A percentile compares a stretch with the other conserved stretches of the same genome.
phyloP scores from a whole-genome alignment of 2,113 vertebrate genomes.

The Tangachromis dhanisi region DNA sequence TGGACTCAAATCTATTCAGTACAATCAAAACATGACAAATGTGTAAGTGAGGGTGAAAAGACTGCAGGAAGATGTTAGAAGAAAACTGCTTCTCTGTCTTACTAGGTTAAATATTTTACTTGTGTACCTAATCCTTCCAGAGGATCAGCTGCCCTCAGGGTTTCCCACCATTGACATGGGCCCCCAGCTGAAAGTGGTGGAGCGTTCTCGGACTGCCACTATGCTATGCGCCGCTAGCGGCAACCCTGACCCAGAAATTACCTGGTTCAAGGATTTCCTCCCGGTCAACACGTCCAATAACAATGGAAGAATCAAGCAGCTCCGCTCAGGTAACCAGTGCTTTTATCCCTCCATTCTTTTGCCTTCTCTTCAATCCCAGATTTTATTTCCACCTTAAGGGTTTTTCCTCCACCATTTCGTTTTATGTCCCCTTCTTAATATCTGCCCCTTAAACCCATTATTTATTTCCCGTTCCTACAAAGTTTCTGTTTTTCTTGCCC shows the following conservation, averaged over 20 bases:
- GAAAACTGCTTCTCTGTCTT: background rate
- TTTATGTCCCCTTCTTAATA: conserved; percentile 3
- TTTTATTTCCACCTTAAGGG: conserved; percentile 11
- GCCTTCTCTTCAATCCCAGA: background rate
- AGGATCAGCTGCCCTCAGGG: conserved; percentile 94
- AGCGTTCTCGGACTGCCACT: conserved; percentile 96
- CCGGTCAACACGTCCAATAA: conserved; percentile 95
- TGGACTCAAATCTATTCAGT: background rate
- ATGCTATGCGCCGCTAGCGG: conserved; percentile 98
- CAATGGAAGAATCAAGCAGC: conserved; percentile 95
- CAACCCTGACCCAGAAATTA: conserved; percentile 97
- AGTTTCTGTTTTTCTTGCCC: conserved; percentile 29
- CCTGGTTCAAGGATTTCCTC: conserved; percentile 99
- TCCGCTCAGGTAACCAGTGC: conserved; percentile 87
- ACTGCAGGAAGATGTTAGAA: background rate
- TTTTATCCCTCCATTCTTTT: background rate
- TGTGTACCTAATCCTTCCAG: conserved; percentile 68
- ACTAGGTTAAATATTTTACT: background rate
- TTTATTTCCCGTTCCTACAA: conserved; percentile 8
- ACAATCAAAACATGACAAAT: background rate
- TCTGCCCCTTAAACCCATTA: background rate
- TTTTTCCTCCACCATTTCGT: background rate
- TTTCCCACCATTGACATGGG: conserved; percentile 99
- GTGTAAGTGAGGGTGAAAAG: background rate
- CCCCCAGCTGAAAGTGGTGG: conserved; percentile 97